A percentile compares a stretch with the other conserved stretches of the same genome.
Evolutionary conservation across 2,888 invertebrate genomes (phyloP).

Genomic region (Smittia sp.): DNA sequence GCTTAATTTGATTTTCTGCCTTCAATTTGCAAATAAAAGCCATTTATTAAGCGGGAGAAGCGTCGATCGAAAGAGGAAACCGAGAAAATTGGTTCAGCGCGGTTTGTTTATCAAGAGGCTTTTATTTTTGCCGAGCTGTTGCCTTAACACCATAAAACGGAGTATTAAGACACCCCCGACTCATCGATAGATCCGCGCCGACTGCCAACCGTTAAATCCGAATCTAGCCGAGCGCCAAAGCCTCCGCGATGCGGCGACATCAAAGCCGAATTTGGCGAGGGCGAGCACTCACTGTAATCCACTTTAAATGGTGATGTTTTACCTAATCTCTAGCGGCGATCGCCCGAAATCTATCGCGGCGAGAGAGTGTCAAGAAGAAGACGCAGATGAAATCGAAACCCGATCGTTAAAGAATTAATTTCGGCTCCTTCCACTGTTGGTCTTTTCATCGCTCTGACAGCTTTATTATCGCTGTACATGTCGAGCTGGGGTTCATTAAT

Average conservation of each 20-base stretch:
- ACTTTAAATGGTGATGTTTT: too few species aligned
- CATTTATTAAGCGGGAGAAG: not conserved
- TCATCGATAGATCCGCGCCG: too few species aligned
- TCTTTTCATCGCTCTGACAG: slow-evolving; percentile 13
- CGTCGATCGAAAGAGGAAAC: not conserved
- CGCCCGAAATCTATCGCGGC: too few species aligned
- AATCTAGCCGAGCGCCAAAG: too few species aligned
- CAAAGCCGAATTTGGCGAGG: too few species aligned
- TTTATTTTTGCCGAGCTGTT: not conserved
- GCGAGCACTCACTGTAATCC: too few species aligned
- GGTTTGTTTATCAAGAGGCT: slow-evolving; percentile 29
- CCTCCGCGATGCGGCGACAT: too few species aligned
- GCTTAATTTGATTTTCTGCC: slow-evolving; percentile 25
- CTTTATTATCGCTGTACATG: slow-evolving; percentile 22
- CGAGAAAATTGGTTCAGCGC: slow-evolving; percentile 27
- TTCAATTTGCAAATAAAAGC: slow-evolving; percentile 22
- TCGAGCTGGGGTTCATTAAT: not conserved
- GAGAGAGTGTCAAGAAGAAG: too few species aligned
- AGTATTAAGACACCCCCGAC: not conserved
- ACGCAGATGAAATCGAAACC: too few species aligned
- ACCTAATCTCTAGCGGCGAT: too few species aligned
- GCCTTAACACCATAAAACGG: not conserved
- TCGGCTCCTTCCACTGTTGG: not conserved
- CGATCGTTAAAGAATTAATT: slow-evolving; percentile 10
- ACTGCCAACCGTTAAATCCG: too few species aligned